phyloP scores from a whole-genome alignment of 2,113 vertebrate species.

The Zootoca vivipara region DNA sequence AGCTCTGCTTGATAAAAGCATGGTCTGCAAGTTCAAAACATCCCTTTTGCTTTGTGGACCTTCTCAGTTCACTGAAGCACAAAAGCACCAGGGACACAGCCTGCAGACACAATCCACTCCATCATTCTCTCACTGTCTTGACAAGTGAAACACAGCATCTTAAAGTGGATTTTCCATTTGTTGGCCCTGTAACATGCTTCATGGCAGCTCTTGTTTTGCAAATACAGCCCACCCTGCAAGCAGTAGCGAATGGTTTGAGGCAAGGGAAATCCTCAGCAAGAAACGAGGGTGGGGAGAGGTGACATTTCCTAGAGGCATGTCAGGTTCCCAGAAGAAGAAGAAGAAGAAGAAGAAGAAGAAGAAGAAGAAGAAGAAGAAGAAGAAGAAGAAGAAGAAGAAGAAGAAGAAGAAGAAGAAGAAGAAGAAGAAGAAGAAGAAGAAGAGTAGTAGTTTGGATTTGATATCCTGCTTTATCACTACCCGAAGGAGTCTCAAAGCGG shows the following conservation, averaged over 20 bases:
- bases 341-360: no score
- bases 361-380: no score
- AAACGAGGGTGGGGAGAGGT: slow-evolving; percentile 22
- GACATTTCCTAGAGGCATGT: slow-evolving; percentile 26
- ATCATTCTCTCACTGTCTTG: slow-evolving; percentile 10
- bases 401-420: no score
- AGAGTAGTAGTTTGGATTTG: no score
- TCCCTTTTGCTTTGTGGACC: slow-evolving; percentile 17
- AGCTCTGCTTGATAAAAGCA: slow-evolving; percentile 27
- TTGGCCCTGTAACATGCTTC: neutral
- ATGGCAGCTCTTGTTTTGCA: slow-evolving; percentile 23
- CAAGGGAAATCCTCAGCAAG: slow-evolving; percentile 35
- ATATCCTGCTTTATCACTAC: no score
- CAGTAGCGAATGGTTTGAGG: slow-evolving; percentile 27
- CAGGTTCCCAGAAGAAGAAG: no score
- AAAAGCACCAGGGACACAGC: slow-evolving; percentile 10
- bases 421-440: no score
- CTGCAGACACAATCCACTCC: slow-evolving; percentile 28
- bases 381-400: no score
- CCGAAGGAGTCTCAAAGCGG: no score
- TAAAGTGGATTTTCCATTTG: slow-evolving; percentile 36
- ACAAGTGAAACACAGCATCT: neutral
- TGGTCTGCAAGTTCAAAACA: slow-evolving; percentile 1
- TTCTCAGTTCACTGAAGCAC: slow-evolving; percentile 42
- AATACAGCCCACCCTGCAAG: slow-evolving; percentile 15